Evolutionary conservation across 2,888 invertebrate species (phyloP).

Genomic region (Agrotis puta): DNA sequence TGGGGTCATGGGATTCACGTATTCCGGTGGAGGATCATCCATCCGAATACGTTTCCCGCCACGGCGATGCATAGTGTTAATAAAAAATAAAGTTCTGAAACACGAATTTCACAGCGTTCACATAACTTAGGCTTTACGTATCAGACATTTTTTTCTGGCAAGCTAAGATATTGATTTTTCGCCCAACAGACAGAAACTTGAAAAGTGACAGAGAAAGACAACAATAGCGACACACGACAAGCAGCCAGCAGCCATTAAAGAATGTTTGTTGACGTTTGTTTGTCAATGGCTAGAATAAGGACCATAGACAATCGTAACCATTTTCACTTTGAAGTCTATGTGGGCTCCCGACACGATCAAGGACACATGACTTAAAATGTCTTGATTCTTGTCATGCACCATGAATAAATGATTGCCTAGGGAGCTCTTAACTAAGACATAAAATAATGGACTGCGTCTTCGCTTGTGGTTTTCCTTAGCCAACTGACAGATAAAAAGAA

Average conservation of each 20-base stretch:
- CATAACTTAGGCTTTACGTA: slow-evolving; percentile 37
- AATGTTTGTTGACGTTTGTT: slow-evolving; percentile 8
- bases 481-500: no score
- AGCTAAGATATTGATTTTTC: slow-evolving; percentile 55
- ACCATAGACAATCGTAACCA: no score
- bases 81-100: slow-evolving; percentile 27
- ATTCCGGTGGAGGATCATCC: slow-evolving; percentile 97
- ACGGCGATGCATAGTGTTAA: slow-evolving; percentile 93
- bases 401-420: no score
- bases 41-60: slow-evolving; percentile 98
- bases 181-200: not conserved
- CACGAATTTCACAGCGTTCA: slow-evolving; percentile 32
- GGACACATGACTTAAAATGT: no score
- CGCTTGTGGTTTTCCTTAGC: no score
- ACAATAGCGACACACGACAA: slow-evolving; percentile 42
- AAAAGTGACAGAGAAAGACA: slow-evolving; percentile 26
- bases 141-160: not conserved
- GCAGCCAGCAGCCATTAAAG: slow-evolving; percentile 40
- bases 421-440: no score
- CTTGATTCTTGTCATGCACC: no score
- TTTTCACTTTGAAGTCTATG: no score
- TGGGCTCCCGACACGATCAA: no score
- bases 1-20: slow-evolving; percentile 93
- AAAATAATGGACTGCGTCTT: no score
- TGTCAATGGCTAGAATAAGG: no score